phyloP scores from a whole-genome alignment of 2,113 vertebrate genomes.

The Rhegmatorhina hoffmannsi region DNA sequence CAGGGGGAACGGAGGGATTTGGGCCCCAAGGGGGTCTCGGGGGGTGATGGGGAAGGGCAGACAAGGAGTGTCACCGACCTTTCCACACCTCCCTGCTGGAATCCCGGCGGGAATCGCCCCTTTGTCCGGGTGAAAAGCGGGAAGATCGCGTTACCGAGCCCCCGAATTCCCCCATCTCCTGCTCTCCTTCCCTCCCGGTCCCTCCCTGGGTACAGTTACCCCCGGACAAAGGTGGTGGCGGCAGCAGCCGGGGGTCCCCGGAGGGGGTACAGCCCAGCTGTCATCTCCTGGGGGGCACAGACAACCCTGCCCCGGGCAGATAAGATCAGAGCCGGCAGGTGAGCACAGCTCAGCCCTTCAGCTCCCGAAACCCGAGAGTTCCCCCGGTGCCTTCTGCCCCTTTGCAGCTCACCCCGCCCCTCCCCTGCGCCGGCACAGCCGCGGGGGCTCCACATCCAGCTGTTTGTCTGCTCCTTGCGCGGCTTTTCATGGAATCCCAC shows the following conservation, averaged over 20 bases:
- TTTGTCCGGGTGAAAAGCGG: not conserved
- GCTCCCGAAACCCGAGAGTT: not conserved
- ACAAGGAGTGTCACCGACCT: not conserved
- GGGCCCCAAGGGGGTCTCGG: not conserved
- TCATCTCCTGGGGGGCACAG: not conserved
- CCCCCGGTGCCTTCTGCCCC: not conserved
- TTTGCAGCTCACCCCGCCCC: not conserved
- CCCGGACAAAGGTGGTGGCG: not conserved
- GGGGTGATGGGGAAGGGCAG: too few species aligned
- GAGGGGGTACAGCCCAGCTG: not conserved
- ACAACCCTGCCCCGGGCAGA: not conserved
- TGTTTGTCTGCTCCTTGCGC: fast-evolving
- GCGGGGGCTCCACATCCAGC: fast-evolving
- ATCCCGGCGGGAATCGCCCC: not conserved
- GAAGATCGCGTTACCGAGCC: not conserved
- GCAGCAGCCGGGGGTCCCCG: not conserved
- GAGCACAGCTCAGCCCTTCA: not conserved
- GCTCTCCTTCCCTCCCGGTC: not conserved
- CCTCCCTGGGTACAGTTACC: not conserved
- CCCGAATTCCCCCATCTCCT: not conserved
- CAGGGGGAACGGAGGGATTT: not conserved
- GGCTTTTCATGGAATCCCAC: not conserved
- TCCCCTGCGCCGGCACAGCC: fast-evolving
- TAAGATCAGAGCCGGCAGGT: not conserved
- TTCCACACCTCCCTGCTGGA: not conserved